Percentiles rank a stretch among this genome's conserved stretches.
Evolutionary conservation across 2,113 vertebrate species (phyloP).

Genomic region (Leucoraja erinaceus): DNA sequence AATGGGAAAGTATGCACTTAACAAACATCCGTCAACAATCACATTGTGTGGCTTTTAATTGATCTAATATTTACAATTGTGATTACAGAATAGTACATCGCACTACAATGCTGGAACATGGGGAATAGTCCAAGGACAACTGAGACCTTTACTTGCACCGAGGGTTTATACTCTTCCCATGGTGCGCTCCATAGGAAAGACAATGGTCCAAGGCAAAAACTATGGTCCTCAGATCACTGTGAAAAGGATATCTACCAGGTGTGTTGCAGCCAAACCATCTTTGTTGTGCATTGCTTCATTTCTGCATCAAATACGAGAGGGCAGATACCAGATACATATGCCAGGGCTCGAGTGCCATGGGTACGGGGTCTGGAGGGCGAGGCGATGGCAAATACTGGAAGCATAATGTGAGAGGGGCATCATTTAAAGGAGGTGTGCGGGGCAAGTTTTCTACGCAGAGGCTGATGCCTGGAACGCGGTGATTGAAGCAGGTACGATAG

Average conservation of each 20-base stretch:
- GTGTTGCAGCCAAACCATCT: conserved; percentile 4
- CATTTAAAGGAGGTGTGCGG: too few relatives aligned
- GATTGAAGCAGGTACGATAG: too few relatives aligned
- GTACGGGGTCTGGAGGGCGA: too few relatives aligned
- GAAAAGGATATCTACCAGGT: conserved; percentile 78
- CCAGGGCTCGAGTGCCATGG: too few relatives aligned
- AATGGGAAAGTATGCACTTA: not conserved
- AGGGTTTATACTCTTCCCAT: conserved; percentile 74
- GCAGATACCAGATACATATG: too few relatives aligned
- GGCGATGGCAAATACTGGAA: too few relatives aligned
- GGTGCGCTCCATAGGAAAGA: conserved; percentile 78
- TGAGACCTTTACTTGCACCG: conserved; percentile 66
- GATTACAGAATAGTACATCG: conserved; percentile 68
- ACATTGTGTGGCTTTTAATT: not conserved
- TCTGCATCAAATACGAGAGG: too few relatives aligned
- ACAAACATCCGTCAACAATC: not conserved
- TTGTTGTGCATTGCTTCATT: not conserved
- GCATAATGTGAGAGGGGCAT: too few relatives aligned
- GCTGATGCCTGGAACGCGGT: too few relatives aligned
- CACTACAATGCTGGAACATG: conserved; percentile 74
- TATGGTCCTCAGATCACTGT: conserved; percentile 78
- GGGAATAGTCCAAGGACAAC: conserved; percentile 74
- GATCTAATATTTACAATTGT: conserved; percentile 20
- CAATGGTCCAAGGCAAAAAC: conserved; percentile 80
- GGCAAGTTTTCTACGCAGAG: too few relatives aligned